Evolutionary conservation across 2,888 invertebrate genomes (phyloP), one percentile per base, ranked within the genome.

Genomic region (Calameuta filiformis): DNA sequence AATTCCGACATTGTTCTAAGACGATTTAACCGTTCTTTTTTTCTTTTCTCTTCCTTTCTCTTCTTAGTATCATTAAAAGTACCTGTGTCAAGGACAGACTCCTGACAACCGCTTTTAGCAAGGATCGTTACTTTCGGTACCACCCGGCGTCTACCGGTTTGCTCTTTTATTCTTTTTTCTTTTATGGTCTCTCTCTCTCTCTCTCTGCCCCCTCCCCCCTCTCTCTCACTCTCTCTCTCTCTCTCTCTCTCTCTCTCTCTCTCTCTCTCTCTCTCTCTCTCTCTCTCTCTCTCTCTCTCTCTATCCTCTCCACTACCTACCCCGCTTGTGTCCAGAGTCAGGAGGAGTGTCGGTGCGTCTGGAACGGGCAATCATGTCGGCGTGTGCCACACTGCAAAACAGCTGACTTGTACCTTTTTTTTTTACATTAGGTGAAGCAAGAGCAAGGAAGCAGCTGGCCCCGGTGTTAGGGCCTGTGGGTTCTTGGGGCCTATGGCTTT

Each of bases 321-420:
- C 56, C 56, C 56, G 23, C 56, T 71, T 35, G 30, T 15, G 31
- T 35, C 34, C 71, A 34, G 71, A 31, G 34, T 35, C 31, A 33
- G 33, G 71, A 71, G 71, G 35, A 30, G 35, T 35, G 35, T 74
- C 74, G 74, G 74, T 74, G n/a, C 74, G 74, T 74, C 74, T 35
- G 35, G 33, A 74, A 74, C 74, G 74, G 74, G 74, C 74, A 79
- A 81, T 81, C 76, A 75, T 75, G 35, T 73, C 75, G 81, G 81
- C 83, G 81, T 83, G 85, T 84, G 83, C 82, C 85, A 79, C 37
- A 77, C 75, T 75, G 80, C 82, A 83, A 87, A 87, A 88, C 87
- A 88, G 88, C 87, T 88, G 88, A 88, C 86, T 86, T 81, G 80
- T 83, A 80, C 80, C 78, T 81, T 83, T 84, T 81, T 76, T 78